Evolutionary conservation across 2,797 vertebrate species (phyloP).

Genomic region (Otolemur crassicaudatus): DNA sequence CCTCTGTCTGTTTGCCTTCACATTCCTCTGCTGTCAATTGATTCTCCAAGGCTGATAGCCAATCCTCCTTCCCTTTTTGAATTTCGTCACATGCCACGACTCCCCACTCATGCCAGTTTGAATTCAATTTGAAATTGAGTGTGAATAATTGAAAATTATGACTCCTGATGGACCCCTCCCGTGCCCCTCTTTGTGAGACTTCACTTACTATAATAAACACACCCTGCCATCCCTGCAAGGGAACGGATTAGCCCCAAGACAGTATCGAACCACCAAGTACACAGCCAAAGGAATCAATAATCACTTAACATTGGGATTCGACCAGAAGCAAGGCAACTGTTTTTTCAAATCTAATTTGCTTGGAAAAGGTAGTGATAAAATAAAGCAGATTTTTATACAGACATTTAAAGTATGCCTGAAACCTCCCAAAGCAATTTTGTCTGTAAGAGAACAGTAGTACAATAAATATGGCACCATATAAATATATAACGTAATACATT

Average conservation of each 20-base stretch:
- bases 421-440: constrained; percentile 44
- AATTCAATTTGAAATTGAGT: constrained; percentile 11
- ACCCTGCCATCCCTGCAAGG: not conserved
- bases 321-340: constrained; percentile 46
- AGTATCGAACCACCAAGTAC: not conserved
- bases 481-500: not conserved
- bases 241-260: not conserved
- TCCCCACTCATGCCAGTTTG: constrained; percentile 1
- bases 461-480: not conserved
- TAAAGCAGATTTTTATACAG: constrained; percentile 35
- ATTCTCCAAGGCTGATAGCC: not conserved
- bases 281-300: constrained; percentile 63
- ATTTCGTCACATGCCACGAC: constrained; percentile 15
- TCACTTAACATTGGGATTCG: constrained; percentile 46
- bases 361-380: constrained; percentile 14
- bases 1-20: not conserved
- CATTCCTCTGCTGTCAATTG: not conserved
- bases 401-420: constrained; percentile 39
- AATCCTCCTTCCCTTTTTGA: constrained; percentile 1
- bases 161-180: not conserved
- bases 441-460: not conserved
- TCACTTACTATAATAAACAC: not conserved
- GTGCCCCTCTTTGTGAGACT: not conserved
- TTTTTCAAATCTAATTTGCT: constrained; percentile 56
- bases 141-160: constrained; percentile 22